Conservation (phyloP, 2,888 invertebrate genomes). For the Coremacera marginata region DNA sequence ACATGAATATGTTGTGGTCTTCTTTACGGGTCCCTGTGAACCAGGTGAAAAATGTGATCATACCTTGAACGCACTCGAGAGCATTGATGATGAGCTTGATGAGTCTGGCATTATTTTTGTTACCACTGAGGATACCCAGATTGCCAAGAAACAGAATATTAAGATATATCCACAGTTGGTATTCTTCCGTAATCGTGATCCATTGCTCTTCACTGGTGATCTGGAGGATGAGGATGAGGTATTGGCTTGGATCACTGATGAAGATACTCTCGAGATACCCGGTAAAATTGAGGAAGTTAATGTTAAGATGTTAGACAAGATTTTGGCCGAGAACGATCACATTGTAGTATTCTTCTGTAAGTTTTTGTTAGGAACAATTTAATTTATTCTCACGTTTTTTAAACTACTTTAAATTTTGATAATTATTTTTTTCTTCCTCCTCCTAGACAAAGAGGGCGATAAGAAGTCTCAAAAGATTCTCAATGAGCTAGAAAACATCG, state of each 20-base stretch:
- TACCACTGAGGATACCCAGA: slow-evolving; percentile 85
- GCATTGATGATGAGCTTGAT: slow-evolving; percentile 93
- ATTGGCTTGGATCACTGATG: slow-evolving; percentile 90
- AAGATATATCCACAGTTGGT: slow-evolving; percentile 87
- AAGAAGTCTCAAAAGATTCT: slow-evolving; percentile 90
- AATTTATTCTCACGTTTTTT: no score
- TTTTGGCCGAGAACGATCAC: slow-evolving; percentile 87
- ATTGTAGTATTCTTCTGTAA: slow-evolving; percentile 94
- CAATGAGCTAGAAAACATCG: slow-evolving; percentile 90
- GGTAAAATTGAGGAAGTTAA: slow-evolving; percentile 95
- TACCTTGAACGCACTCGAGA: slow-evolving; percentile 87
- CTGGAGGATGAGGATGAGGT: slow-evolving; percentile 93
- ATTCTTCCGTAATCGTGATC: slow-evolving; percentile 93
- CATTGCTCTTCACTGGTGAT: slow-evolving; percentile 85
- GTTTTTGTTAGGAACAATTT: no score
- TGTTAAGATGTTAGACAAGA: slow-evolving; percentile 89
- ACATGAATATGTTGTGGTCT: slow-evolving; percentile 94
- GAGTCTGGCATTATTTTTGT: slow-evolving; percentile 94
- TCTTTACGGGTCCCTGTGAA: slow-evolving; percentile 91
- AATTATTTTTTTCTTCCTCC: slow-evolving; percentile 22
- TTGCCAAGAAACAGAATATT: slow-evolving; percentile 88
- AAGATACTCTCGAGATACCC: slow-evolving; percentile 89
- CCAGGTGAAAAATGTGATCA: slow-evolving; percentile 89
- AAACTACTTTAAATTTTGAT: background rate
- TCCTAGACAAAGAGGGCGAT: slow-evolving; percentile 88